Base-by-base conservation (phyloP, 2,888 invertebrate genomes). In the Leucophenga maculata region DNA sequence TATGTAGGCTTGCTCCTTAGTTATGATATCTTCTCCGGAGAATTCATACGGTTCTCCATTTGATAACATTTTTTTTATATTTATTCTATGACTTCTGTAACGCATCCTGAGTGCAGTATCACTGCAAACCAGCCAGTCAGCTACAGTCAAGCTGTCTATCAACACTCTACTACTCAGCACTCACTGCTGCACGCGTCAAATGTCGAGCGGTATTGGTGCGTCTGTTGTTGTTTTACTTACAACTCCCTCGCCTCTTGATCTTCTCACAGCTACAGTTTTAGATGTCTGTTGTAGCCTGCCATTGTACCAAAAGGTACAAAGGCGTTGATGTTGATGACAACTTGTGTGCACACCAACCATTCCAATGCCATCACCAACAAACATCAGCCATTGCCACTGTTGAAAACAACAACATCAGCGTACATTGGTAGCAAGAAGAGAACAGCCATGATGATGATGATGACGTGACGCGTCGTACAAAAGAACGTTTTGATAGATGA, bases 401-500 rank as follows among this genome's bases (percentile, higher is more conserved):
- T 67, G 65, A 55, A 20, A 18, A 54, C 50, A 71, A 66, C n/a
- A 69, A 68, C 66, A 68, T 46, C 65, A 68, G 64, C n/a, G n/a
- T n/a, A 64, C 44, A 9, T 50, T 16, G 50, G 26, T 32, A 59
- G 6, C 32, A 54, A 71, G 39, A 9, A 60, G 18, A 54, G 52
- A 18, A 59, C 39, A 44, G 50, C 62, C 20, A 26, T 32, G 50
- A 68, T 26, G 26, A 52, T 54, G 32, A 65, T 50, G 66, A 54
- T 65, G 65, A n/a, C n/a, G n/a, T n/a, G n/a, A 65, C 39, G 11
- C 39, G 39, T 11, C 39, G 11, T 39, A 11, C 39, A 39, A 39
- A 39, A 39, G 11, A 18, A 57, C 68, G 6, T 83, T 78, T 83
- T 81, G 80, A 81, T 81, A 81, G 77, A 83, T 84, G 88, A 88